A percentile compares a stretch with the other conserved stretches of the same genome.
Evolutionary conservation across 2,113 vertebrate species (phyloP).

Genomic region (Saiga tatarica): DNA sequence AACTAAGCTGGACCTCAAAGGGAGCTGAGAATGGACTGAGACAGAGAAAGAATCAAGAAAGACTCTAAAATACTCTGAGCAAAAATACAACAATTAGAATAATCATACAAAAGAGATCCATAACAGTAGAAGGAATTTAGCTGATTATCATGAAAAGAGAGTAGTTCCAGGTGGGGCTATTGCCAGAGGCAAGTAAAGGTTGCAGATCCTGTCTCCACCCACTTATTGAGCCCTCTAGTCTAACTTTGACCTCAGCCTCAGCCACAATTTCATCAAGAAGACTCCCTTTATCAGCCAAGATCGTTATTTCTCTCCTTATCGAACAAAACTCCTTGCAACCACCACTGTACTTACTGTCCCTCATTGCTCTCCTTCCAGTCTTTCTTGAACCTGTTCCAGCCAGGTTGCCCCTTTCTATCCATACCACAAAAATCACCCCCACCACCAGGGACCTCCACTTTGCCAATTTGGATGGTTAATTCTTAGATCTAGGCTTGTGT

Average conservation of each 20-base stretch:
- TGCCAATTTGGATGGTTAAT: background rate
- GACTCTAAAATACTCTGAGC: background rate
- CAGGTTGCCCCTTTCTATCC: background rate
- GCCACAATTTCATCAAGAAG: background rate
- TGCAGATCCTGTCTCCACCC: background rate
- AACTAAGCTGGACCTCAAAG: background rate
- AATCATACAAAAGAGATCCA: background rate
- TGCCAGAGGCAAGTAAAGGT: background rate
- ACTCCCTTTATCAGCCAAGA: background rate
- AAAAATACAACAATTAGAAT: background rate
- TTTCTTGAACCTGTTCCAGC: background rate
- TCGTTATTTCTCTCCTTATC: background rate
- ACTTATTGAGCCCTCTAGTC: background rate
- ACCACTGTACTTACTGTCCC: background rate
- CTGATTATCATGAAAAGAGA: background rate
- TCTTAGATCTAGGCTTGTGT: background rate
- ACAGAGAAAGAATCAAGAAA: background rate
- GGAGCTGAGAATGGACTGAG: background rate
- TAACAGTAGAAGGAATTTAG: background rate
- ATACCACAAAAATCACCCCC: background rate
- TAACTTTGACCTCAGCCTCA: background rate
- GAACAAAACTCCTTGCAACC: background rate
- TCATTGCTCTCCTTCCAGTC: background rate
- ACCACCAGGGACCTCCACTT: background rate
- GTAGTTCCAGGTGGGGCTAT: background rate